phyloP scores from a whole-genome alignment of 2,888 invertebrate species.

The Bimastos eiseni region DNA sequence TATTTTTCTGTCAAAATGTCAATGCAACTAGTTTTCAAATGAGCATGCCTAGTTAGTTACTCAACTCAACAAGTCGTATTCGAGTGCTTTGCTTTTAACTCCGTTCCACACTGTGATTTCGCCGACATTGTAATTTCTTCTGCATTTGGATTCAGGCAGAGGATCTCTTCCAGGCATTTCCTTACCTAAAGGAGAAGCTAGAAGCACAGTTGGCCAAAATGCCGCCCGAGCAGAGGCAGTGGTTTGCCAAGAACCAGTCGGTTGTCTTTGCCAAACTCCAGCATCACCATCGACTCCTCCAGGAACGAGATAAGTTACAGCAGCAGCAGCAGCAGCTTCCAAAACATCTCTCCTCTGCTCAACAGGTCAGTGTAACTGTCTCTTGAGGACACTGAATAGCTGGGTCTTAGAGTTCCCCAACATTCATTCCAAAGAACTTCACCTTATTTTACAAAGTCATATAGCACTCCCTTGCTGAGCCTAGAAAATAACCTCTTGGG shows the following conservation, averaged over 20 bases:
- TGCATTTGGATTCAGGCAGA: background rate
- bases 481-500: too few species aligned
- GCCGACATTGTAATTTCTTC: background rate
- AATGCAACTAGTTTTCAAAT: too few species aligned
- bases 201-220: slow-evolving; percentile 32
- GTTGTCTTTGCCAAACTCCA: slow-evolving; percentile 31
- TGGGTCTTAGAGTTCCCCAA: background rate
- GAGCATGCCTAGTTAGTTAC: too few species aligned
- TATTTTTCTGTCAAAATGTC: too few species aligned
- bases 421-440: too few species aligned
- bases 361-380: slow-evolving; percentile 20
- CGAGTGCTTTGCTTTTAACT: too few species aligned
- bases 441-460: too few species aligned
- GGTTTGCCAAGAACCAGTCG: slow-evolving; percentile 30
- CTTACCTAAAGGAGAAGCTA: slow-evolving; percentile 28
- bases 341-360: background rate
- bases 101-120: background rate
- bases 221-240: slow-evolving; percentile 32
- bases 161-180: slow-evolving; percentile 26
- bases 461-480: too few species aligned
- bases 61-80: too few species aligned
- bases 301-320: background rate
- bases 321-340: background rate
- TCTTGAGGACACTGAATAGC: background rate
- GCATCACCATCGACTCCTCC: slow-evolving; percentile 29